Conservation (phyloP, 2,113 vertebrate species). For the Anhinga anhinga region DNA sequence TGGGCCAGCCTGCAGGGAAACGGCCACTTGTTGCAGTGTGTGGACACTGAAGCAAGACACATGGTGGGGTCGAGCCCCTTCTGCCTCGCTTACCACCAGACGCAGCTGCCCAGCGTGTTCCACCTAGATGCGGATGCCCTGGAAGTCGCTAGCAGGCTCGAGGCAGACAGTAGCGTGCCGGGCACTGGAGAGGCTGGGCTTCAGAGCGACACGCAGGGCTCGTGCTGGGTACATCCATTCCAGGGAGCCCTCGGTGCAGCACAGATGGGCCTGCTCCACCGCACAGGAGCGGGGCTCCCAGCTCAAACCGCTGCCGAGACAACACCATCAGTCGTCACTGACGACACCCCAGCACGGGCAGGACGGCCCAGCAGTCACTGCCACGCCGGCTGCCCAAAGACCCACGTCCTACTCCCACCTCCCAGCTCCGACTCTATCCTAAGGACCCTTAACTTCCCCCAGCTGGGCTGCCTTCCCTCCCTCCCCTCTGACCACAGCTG, state of each 20-base stretch:
- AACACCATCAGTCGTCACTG: accelerated
- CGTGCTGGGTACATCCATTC: slow-evolving; percentile 77
- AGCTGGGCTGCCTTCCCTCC: too few relatives aligned
- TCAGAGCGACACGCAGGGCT: slow-evolving; percentile 75
- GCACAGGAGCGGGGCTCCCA: slow-evolving; percentile 54
- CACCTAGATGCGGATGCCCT: slow-evolving; percentile 74
- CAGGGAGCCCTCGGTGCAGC: slow-evolving; percentile 78
- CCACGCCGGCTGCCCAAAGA: accelerated
- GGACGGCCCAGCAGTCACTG: neutral
- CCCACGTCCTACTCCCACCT: neutral
- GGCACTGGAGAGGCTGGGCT: slow-evolving; percentile 72
- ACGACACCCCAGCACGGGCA: accelerated
- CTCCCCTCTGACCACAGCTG: neutral
- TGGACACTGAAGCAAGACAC: slow-evolving; percentile 76
- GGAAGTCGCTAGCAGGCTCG: slow-evolving; percentile 68
- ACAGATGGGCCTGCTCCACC: slow-evolving; percentile 78
- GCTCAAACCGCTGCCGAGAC: slow-evolving; percentile 67
- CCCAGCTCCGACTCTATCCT: accelerated
- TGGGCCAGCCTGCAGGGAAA: slow-evolving; percentile 80
- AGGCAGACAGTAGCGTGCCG: slow-evolving; percentile 70
- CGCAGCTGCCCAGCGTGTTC: slow-evolving; percentile 71
- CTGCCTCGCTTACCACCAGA: slow-evolving; percentile 60
- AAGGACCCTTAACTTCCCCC: accelerated
- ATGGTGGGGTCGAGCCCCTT: neutral
- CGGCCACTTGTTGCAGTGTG: slow-evolving; percentile 34